Conservation (phyloP, 2,888 invertebrate genomes). For the Malthinus flaveolus region DNA sequence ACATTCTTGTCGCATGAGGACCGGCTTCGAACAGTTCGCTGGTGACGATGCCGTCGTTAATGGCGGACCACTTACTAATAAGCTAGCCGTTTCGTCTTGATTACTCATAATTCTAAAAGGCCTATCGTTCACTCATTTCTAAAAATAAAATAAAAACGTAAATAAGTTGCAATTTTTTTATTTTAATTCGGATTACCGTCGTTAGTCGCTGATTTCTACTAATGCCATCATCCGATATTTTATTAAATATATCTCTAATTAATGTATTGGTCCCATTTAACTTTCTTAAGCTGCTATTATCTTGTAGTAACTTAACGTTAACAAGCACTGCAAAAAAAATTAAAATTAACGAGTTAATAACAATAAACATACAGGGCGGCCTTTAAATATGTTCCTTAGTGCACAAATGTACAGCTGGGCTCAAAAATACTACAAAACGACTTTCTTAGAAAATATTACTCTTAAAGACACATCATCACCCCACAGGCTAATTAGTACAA, state of each 20-base stretch:
- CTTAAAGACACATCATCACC: too few relatives aligned
- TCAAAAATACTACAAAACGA: too few relatives aligned
- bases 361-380: too few relatives aligned
- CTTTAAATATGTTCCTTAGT: too few relatives aligned
- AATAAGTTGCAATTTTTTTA: not conserved
- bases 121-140: conserved; percentile 26
- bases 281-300: conserved; percentile 3
- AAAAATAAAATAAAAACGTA: conserved; percentile 17
- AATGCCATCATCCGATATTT: conserved; percentile 1
- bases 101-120: conserved; percentile 57
- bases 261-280: conserved; percentile 5
- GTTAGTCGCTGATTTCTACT: not conserved
- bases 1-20: conserved; percentile 83
- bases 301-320: not conserved
- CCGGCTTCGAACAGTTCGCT: conserved; percentile 69
- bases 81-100: conserved; percentile 81
- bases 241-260: conserved; percentile 2
- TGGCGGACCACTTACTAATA: conserved; percentile 69
- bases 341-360: too few relatives aligned
- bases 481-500: too few relatives aligned
- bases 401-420: too few relatives aligned
- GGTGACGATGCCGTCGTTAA: conserved; percentile 56
- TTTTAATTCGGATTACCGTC: not conserved
- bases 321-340: not conserved
- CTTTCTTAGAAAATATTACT: too few relatives aligned